Evolutionary conservation across 2,113 vertebrate species (phyloP), one percentile per base, ranked within the genome.

Genomic region (Pomatostomus ruficeps): DNA sequence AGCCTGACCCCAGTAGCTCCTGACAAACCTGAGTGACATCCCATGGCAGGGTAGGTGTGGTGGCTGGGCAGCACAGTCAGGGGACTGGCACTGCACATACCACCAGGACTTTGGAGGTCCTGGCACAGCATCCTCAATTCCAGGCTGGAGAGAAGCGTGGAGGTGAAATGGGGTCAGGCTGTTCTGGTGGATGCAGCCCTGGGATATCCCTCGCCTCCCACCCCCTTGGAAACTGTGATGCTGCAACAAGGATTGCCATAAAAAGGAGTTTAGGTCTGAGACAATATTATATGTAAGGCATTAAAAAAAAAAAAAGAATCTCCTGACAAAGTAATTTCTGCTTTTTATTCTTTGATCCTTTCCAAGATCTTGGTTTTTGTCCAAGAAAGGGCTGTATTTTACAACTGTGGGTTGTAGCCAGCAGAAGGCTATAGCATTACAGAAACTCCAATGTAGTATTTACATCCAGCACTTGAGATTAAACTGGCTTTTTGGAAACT

Each of bases 321-420:
- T 82, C 54, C 81, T 40, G 67, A 52, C 66, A 91, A 88, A 91
- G 22, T 89, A 35, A 61, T 78, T 92, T 87, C 74, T 92, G 62
- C 36, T 66, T 89, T 82, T 94, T 80, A 59, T 85, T 91, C 38
- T 93, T 89, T 70, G 62, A 35, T 89, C 42, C 26, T 77, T 88
- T 72, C 63, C 67, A 51, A 75, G 66, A 73, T 73, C 26, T 62
- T 85, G 91, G 78, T 78, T 83, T 73, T 85, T 89, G 54, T 79
- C 88, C 88, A 90, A 43, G 54, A 57, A 82, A 70, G 67, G 36
- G 14, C 38, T 71, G 24, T 94, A 51, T 91, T 89, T 95, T 97
- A 66, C 78, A 66, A 14, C 68, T 46, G 62, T 58, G n/a, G 38
- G n/a, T 58, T 93, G 46, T 62, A 58, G 62, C 78, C 46, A 76